These are phyloP conservation scores for Gryllus bimaculatus DNA, from an alignment of 1,140 invertebrate species.

Conservation along the genomic window DNA sequence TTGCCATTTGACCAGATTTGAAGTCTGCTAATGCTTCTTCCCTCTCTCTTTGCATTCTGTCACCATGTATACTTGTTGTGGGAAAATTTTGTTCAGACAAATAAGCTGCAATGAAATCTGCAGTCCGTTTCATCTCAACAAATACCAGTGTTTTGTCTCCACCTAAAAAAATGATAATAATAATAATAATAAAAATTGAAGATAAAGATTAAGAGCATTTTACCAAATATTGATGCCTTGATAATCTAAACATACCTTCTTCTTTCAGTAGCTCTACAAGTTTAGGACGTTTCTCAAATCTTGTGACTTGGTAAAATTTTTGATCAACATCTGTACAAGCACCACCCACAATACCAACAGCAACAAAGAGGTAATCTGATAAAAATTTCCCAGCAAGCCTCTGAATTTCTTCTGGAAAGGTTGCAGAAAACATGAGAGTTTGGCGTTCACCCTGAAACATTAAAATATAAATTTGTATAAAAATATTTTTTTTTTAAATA, in stretches of 20 bases:
- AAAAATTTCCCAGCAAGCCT: conserved; percentile 63
- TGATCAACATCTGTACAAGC: conserved; percentile 87
- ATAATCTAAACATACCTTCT: conserved; percentile 34
- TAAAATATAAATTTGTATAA: not conserved
- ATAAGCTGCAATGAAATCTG: conserved; percentile 76
- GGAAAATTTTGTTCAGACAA: conserved; percentile 56
- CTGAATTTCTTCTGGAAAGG: conserved; percentile 79
- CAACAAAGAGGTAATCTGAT: conserved; percentile 72
- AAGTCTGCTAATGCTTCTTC: conserved; percentile 83
- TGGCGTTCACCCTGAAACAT: conserved; percentile 50
- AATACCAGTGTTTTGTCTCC: conserved; percentile 69
- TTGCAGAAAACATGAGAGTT: conserved; percentile 89
- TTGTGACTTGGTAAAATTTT: conserved; percentile 60
- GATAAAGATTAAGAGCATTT: not conserved
- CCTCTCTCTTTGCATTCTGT: conserved; percentile 77
- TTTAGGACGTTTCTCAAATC: conserved; percentile 62
- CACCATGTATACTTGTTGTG: conserved; percentile 89
- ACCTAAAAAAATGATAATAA: conserved; percentile 30
- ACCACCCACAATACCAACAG: conserved; percentile 79
- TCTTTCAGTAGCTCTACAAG: conserved; percentile 59
- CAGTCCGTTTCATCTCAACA: conserved; percentile 78
- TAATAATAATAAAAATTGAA: no score
- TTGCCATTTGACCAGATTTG: conserved; percentile 55
- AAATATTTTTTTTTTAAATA: not conserved
- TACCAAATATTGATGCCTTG: not conserved